Conservation (phyloP, 2,888 invertebrate genomes). For the Acholoe squamosa region DNA sequence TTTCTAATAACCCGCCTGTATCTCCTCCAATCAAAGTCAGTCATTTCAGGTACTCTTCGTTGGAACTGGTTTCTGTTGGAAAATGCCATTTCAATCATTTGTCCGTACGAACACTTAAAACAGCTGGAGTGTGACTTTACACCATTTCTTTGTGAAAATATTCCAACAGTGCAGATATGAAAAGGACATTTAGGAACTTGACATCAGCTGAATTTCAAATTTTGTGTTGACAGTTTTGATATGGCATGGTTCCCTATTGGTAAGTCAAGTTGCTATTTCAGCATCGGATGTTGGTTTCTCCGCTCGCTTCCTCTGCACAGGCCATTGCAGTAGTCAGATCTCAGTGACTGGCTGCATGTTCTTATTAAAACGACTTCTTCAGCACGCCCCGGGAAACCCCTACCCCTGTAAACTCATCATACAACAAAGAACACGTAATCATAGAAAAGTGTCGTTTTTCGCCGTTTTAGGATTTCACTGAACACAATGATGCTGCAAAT, state of each 20-base stretch:
- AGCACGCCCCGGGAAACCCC: background rate
- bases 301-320: background rate
- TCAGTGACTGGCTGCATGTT: background rate
- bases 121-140: too few relatives aligned
- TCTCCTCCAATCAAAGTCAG: background rate
- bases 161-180: too few relatives aligned
- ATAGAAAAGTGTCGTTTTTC: conserved; percentile 41
- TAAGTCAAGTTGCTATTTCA: background rate
- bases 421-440: background rate
- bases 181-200: too few relatives aligned
- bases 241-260: background rate
- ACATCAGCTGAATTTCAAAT: too few relatives aligned
- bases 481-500: conserved; percentile 99
- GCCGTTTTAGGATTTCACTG: conserved; percentile 90
- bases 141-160: too few relatives aligned
- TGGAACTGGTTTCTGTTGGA: background rate
- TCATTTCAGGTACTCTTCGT: conserved; percentile 3
- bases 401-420: background rate
- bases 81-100: too few relatives aligned
- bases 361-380: background rate
- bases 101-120: too few relatives aligned
- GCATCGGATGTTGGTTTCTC: background rate
- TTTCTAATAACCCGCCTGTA: background rate
- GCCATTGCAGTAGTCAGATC: background rate
- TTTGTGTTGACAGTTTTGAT: background rate